A percentile compares a stretch with the other conserved stretches of the same genome.
Conservation (phyloP, 2,113 vertebrate species). For the Erythrocebus patas region DNA sequence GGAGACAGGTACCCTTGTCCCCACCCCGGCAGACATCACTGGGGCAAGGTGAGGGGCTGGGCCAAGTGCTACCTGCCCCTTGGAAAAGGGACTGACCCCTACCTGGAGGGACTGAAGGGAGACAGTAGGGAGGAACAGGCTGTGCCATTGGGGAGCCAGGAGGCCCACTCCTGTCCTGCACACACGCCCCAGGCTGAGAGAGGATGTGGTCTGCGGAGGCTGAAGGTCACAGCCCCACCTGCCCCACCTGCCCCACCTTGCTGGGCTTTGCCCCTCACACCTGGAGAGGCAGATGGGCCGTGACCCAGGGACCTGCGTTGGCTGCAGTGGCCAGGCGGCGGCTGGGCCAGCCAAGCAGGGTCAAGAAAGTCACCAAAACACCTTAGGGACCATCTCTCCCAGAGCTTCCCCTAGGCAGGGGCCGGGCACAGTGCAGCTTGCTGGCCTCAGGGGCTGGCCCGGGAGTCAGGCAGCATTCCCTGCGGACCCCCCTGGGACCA, state of each 20-base stretch:
- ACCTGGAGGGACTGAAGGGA: neutral
- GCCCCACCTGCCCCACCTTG: neutral
- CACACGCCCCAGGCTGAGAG: neutral
- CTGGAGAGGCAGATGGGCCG: neutral
- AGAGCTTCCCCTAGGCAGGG: constrained; percentile 56
- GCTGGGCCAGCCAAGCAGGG: neutral
- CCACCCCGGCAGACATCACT: neutral
- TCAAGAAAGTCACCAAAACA: neutral
- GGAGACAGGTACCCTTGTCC: neutral
- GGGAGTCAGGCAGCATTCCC: neutral
- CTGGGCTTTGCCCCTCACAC: neutral
- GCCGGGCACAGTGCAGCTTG: neutral
- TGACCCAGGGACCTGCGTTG: neutral
- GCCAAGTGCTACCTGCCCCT: constrained; percentile 35
- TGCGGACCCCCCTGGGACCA: too few species aligned
- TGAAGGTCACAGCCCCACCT: neutral
- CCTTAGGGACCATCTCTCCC: neutral
- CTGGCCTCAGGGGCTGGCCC: neutral
- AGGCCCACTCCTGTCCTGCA: neutral
- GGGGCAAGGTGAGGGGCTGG: neutral
- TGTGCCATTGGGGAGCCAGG: neutral
- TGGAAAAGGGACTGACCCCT: neutral
- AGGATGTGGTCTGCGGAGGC: neutral
- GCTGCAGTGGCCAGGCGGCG: rapidly evolving
- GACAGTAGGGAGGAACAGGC: neutral